Conservation (phyloP, 2,113 vertebrate genomes). For the Galeopterus variegatus region DNA sequence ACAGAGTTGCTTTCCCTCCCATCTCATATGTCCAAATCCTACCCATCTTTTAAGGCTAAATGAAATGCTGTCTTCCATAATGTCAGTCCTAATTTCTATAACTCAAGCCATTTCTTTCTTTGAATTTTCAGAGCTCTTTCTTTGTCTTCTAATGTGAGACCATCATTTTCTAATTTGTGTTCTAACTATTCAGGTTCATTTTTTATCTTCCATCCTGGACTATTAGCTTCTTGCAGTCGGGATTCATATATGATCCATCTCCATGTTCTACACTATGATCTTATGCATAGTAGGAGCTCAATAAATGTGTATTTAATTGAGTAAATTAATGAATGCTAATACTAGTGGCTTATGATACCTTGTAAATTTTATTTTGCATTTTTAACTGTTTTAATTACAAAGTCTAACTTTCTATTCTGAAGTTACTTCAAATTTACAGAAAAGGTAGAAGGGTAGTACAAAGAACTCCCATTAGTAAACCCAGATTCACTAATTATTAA, state of each 20-base stretch:
- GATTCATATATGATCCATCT: not conserved
- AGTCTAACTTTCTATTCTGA: not conserved
- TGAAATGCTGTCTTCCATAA: not conserved
- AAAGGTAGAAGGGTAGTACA: not conserved
- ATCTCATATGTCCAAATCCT: not conserved
- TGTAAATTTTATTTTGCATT: not conserved
- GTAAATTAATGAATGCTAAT: not conserved
- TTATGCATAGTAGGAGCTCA: not conserved
- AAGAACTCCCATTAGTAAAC: not conserved
- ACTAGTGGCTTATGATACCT: not conserved
- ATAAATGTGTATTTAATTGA: not conserved
- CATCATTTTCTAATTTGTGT: not conserved
- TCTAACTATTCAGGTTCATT: not conserved
- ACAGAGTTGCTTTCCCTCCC: no score
- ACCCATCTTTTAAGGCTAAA: not conserved
- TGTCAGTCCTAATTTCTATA: not conserved
- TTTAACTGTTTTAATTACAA: conserved; percentile 25
- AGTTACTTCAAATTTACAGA: not conserved
- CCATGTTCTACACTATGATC: not conserved
- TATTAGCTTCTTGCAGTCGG: not conserved
- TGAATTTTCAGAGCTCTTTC: not conserved
- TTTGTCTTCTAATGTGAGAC: not conserved
- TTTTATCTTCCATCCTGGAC: not conserved
- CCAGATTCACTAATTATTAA: not conserved
- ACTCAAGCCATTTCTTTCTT: not conserved